phyloP scores from a whole-genome alignment of 2,797 vertebrate species.

The Clarias fuscus region DNA sequence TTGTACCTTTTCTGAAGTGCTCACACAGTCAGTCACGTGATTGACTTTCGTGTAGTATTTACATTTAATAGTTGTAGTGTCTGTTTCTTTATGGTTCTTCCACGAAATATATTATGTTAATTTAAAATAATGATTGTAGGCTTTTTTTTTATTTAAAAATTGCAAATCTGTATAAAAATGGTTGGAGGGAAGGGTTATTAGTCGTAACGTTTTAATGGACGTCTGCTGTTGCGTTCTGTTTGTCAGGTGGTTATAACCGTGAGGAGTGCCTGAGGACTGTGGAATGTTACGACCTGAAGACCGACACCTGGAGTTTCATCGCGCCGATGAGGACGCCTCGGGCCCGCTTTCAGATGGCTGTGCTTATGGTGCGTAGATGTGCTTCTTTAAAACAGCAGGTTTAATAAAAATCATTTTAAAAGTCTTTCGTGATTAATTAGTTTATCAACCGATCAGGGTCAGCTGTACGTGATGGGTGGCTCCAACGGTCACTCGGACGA shows the following conservation, averaged over 20 bases:
- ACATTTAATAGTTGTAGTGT: background rate
- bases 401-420: too few relatives aligned
- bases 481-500: constrained; percentile 98
- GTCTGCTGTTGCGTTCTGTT: background rate
- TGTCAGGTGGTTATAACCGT: constrained; percentile 92
- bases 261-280: constrained; percentile 97
- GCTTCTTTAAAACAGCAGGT: background rate
- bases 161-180: background rate
- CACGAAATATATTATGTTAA: too few relatives aligned
- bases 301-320: constrained; percentile 90
- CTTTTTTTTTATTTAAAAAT: background rate
- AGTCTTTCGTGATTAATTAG: background rate
- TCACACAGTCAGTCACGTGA: background rate
- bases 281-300: constrained; percentile 90
- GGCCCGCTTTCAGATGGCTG: constrained; percentile 98
- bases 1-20: background rate
- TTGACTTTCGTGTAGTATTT: background rate
- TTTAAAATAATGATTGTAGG: background rate
- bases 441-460: constrained; percentile 75
- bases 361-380: constrained; percentile 83
- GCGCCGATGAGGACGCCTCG: constrained; percentile 96
- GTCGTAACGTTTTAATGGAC: background rate
- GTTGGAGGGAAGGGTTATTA: background rate
- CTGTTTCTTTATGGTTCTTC: background rate
- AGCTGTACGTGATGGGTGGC: constrained; percentile 94